Conservation (phyloP, 2,797 vertebrate species). For the Picus viridis region DNA sequence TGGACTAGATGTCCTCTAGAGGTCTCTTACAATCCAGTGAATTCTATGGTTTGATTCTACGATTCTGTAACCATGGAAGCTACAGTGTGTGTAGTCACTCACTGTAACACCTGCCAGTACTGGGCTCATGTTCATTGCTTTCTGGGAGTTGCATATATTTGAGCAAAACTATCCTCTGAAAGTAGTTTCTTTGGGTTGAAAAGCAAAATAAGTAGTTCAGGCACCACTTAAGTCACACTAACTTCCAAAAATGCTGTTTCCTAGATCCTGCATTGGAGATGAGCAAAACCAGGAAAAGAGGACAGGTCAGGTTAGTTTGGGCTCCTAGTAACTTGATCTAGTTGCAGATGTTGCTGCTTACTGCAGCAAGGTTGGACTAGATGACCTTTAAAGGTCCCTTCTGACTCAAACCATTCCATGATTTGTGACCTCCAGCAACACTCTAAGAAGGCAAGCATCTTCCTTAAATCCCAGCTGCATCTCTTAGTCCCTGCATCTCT, state of each 20-base stretch:
- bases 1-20: no score
- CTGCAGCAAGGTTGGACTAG: no score
- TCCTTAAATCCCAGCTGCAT: neutral
- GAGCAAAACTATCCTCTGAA: neutral
- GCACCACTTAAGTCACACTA: neutral
- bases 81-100: neutral
- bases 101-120: rapidly evolving
- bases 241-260: neutral
- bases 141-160: neutral
- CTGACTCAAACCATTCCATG: no score
- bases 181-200: neutral
- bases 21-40: no score
- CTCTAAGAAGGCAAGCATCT: neutral
- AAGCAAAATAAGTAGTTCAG: neutral
- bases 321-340: no score
- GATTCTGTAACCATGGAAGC: neutral
- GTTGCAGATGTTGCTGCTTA: no score
- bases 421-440: neutral
- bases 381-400: no score
- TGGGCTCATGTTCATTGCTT: neutral
- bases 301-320: neutral
- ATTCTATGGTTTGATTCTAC: no score
- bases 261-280: neutral
- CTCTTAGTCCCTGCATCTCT: neutral
- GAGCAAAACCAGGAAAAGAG: neutral